Conservation (phyloP, 2,797 vertebrate genomes). For the Lepilemur ruficaudatus region DNA sequence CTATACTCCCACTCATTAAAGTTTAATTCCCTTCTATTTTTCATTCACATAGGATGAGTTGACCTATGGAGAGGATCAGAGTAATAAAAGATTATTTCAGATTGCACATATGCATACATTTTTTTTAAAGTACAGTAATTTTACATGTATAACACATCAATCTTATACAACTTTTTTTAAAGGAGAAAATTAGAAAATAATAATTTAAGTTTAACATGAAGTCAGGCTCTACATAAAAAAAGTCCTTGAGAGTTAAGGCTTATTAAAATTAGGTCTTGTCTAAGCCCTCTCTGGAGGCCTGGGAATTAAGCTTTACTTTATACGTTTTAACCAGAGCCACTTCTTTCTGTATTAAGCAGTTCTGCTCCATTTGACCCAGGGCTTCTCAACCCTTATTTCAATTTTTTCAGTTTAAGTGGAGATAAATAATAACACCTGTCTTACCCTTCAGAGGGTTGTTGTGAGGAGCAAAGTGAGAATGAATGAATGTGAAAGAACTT, state of each 20-base stretch:
- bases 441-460: background rate
- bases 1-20: background rate
- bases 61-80: background rate
- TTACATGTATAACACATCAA: background rate
- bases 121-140: background rate
- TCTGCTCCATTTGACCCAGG: constrained; percentile 46
- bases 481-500: constrained; percentile 33
- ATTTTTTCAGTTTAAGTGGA: constrained; percentile 42
- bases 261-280: background rate
- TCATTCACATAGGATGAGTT: background rate
- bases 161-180: background rate
- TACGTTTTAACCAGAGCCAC: background rate
- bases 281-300: background rate
- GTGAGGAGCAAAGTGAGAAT: constrained; percentile 1
- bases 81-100: background rate
- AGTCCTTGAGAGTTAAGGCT: background rate
- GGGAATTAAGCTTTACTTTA: background rate
- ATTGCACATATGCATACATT: background rate
- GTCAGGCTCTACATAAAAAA: background rate
- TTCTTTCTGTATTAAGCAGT: constrained; percentile 55
- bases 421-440: constrained; percentile 40
- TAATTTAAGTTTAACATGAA: background rate
- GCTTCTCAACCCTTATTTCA: constrained; percentile 16
- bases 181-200: background rate
- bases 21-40: background rate